Base-by-base conservation (phyloP, 2,888 invertebrate species). In the Nesidiocoris tenuis region DNA sequence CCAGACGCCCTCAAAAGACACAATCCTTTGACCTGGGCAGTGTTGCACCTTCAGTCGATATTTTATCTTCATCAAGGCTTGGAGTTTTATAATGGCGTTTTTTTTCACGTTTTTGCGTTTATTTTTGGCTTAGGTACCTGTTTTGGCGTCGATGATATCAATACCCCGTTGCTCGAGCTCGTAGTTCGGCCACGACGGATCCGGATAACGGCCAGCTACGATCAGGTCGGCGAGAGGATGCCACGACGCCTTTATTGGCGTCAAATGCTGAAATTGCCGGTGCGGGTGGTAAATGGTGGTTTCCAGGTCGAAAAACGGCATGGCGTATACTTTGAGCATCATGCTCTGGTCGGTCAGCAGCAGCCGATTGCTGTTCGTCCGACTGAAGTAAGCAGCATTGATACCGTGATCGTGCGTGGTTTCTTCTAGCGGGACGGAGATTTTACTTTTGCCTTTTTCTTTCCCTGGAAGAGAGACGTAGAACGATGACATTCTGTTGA, bases 211-310 rank as follows among this genome's bases (percentile, higher is more conserved):
- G 0, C 85, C 85, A 56, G 83, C 82, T 2, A 84, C 83, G 7
- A 84, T 81, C 72, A 85, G 78, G 78, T 85, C 85, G 77, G 81
- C 81, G 54, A 83, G 77, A 5, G 85, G 84, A 79, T 85, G 84
- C 85, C 85, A 85, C 0, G 81, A 80, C 2, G 85, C 85, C 84
- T 84, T 79, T 0, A 84, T 84, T 1, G 84, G 83, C 2, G 84
- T 84, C 9, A 85, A 79, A 79, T 85, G 84, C 75, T 84, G 84
- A 78, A 84, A 85, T 78, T 83, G 83, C 19, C 84, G 81, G 79
- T 85, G 85, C 17, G 85, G 84, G 79, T 85, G 85, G 23, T 75
- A 75, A 23, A 85, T 83, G 0, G 79, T 81, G 21, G 79, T 81
- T 76, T 83, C 83, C 25, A 83, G 79, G n/a, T 79, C 78, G 82